phyloP scores from a whole-genome alignment of 2,113 vertebrate genomes.

The Stomatorhinus ivindoensis region DNA sequence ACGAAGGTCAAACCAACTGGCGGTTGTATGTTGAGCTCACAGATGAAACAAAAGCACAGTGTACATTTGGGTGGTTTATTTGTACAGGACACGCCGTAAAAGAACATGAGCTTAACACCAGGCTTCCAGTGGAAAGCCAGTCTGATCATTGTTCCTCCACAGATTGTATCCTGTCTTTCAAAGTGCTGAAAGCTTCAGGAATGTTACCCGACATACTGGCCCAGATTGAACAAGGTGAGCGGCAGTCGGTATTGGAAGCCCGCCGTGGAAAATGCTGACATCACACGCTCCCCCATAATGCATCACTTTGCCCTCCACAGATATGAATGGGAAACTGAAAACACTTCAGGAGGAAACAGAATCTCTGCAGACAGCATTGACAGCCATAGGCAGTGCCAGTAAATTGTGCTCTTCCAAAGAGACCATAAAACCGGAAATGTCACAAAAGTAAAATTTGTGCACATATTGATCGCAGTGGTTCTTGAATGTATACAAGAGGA shows the following conservation, averaged over 20 bases:
- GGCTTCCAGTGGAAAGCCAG: neutral
- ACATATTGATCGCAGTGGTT: neutral
- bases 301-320: neutral
- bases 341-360: conserved; percentile 16
- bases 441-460: neutral
- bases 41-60: neutral
- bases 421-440: neutral
- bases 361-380: conserved; percentile 29
- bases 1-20: neutral
- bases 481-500: neutral
- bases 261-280: neutral
- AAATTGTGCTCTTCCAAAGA: too few relatives aligned
- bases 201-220: conserved; percentile 38
- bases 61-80: neutral
- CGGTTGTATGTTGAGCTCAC: neutral
- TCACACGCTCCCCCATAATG: neutral
- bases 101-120: neutral
- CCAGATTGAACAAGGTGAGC: conserved; percentile 47
- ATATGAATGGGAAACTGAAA: neutral
- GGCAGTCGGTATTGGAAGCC: neutral
- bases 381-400: conserved; percentile 16
- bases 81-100: neutral
- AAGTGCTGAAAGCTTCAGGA: conserved; percentile 50
- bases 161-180: conserved; percentile 50
- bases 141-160: neutral